Percentiles rank a stretch among this genome's conserved stretches.
phyloP scores from a whole-genome alignment of 2,888 invertebrate genomes.

The Buathra laborator region DNA sequence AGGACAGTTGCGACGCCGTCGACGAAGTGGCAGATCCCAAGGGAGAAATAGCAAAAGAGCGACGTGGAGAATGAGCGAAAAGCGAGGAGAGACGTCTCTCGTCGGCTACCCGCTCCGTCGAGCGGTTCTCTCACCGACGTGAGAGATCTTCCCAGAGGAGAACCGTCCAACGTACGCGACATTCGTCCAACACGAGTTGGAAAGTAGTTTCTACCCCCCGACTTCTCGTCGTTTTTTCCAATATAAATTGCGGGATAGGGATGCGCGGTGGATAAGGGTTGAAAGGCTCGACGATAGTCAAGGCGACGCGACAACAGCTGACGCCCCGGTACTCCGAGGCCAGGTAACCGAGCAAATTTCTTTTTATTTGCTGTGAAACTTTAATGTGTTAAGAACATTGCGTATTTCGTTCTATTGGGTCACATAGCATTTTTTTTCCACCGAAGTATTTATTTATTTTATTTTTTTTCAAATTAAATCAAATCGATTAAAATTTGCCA shows the following conservation, averaged over 20 bases:
- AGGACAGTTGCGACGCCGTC: constrained; percentile 52
- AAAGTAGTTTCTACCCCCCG: constrained; percentile 56
- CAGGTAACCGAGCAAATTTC: no score
- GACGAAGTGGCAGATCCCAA: constrained; percentile 63
- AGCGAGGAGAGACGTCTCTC: constrained; percentile 23
- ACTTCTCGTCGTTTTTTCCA: constrained; percentile 46
- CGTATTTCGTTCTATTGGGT: no score
- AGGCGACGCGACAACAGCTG: constrained; percentile 32
- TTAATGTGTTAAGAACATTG: no score
- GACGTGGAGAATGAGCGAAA: constrained; percentile 20
- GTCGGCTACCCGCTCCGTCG: neutral
- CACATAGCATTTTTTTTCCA: no score
- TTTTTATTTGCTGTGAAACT: no score
- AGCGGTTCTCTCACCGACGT: neutral
- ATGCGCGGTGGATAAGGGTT: constrained; percentile 47
- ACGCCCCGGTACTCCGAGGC: constrained; percentile 1
- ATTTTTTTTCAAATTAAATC: no score
- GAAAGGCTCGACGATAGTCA: constrained; percentile 25
- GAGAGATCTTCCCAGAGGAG: constrained; percentile 58
- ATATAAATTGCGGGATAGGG: constrained; percentile 47
- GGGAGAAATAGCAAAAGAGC: constrained; percentile 63
- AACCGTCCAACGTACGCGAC: constrained; percentile 56
- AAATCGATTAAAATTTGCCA: no score
- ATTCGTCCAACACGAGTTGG: constrained; percentile 65
- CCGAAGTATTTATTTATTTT: no score